Evolutionary conservation across 2,888 invertebrate genomes (phyloP).

Genomic region (Orthosia gracilis): DNA sequence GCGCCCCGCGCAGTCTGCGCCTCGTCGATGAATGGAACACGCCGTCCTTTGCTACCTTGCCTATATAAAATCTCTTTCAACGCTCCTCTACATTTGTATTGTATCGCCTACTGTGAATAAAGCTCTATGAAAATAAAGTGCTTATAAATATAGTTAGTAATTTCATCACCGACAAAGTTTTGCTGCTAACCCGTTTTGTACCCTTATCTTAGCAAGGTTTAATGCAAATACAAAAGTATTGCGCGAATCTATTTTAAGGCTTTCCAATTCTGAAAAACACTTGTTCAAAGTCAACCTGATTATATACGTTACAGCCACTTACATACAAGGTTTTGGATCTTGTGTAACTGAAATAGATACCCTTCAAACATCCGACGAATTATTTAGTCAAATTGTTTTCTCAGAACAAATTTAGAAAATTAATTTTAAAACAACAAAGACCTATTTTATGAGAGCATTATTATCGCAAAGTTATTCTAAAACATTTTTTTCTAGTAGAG

Average conservation of each 20-base stretch:
- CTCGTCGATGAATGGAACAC: conserved; percentile 87
- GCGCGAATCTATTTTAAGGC: conserved; percentile 31
- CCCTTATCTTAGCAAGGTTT: conserved; percentile 27
- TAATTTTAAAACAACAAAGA: conserved; percentile 1
- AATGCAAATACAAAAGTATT: conserved; percentile 21
- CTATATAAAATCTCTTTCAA: conserved; percentile 80
- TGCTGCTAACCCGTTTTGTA: conserved; percentile 39
- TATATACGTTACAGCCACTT: conserved; percentile 10
- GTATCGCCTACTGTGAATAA: conserved; percentile 82
- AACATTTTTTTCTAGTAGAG: no score
- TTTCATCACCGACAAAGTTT: conserved; percentile 55
- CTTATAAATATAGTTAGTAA: conserved; percentile 77
- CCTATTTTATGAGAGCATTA: not conserved
- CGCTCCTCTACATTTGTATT: conserved; percentile 81
- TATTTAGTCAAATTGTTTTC: not conserved
- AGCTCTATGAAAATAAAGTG: conserved; percentile 84
- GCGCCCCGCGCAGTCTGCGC: conserved; percentile 85
- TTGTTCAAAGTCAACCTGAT: conserved; percentile 20
- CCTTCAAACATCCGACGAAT: not conserved
- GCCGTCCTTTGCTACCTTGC: conserved; percentile 77
- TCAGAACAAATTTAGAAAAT: not conserved
- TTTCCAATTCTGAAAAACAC: conserved; percentile 15
- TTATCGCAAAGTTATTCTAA: not conserved
- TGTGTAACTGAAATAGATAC: conserved; percentile 10
- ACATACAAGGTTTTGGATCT: not conserved